Percentiles rank a stretch among this genome's conserved stretches.
Conservation (phyloP, 2,113 vertebrate genomes). For the Leptobrachium ailaonicum region DNA sequence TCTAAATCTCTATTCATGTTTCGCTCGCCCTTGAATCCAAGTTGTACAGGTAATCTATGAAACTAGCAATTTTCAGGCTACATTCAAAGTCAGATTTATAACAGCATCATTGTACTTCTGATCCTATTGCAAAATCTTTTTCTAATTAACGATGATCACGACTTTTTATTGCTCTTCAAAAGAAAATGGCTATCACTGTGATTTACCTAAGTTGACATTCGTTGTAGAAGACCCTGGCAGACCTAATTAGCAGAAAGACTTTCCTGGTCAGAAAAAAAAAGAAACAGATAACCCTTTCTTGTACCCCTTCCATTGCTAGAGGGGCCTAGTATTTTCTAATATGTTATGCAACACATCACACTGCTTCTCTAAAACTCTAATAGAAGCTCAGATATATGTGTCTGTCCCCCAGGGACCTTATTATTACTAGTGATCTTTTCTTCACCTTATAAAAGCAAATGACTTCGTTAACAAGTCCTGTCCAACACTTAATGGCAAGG, state of each 20-base stretch:
- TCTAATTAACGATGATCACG: not conserved
- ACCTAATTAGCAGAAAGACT: conserved; percentile 32
- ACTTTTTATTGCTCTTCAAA: not conserved
- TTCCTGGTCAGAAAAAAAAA: not conserved
- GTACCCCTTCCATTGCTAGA: conserved; percentile 13
- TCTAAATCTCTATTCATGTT: too few relatives aligned
- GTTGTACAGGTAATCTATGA: too few relatives aligned
- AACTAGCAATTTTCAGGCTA: too few relatives aligned
- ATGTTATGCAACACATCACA: conserved; percentile 33
- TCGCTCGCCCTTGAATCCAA: too few relatives aligned
- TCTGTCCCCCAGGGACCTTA: conserved; percentile 36
- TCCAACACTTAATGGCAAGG: conserved; percentile 38
- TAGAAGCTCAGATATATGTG: conserved; percentile 37
- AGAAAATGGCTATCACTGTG: not conserved
- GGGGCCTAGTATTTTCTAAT: conserved; percentile 19
- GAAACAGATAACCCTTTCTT: not conserved
- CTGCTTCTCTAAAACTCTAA: conserved; percentile 30
- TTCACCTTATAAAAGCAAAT: conserved; percentile 42
- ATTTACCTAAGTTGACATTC: not conserved
- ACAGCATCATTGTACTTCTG: not conserved
- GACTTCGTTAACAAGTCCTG: conserved; percentile 45
- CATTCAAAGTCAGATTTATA: too few relatives aligned
- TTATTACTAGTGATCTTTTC: conserved; percentile 43
- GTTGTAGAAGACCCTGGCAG: not conserved
- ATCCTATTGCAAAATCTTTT: not conserved